Conservation (phyloP, 2,113 vertebrate genomes). For the Anoplopoma fimbria region DNA sequence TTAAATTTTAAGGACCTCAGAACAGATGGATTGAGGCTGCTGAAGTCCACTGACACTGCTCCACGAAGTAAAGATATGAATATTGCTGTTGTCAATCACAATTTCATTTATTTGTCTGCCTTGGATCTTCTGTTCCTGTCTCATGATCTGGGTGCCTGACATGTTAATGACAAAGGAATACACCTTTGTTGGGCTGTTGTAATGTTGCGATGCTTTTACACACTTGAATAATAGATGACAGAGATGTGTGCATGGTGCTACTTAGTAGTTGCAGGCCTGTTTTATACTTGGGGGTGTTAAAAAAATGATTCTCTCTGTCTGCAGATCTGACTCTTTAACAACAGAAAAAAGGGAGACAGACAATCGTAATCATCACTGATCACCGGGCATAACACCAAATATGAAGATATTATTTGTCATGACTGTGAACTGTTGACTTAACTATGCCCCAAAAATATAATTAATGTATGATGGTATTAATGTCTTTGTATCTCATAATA, state of each 20-base stretch:
- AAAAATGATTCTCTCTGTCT: slow-evolving; percentile 16
- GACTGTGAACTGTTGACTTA: slow-evolving; percentile 22
- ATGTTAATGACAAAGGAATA: neutral
- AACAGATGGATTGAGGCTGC: neutral
- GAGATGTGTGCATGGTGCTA: neutral
- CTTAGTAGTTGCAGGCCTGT: neutral
- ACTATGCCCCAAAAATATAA: slow-evolving; percentile 28
- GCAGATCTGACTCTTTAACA: slow-evolving; percentile 12
- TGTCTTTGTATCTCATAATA: slow-evolving; percentile 64
- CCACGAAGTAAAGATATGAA: slow-evolving; percentile 22
- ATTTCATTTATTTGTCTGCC: slow-evolving; percentile 7
- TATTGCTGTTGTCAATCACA: slow-evolving; percentile 42
- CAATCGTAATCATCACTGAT: neutral
- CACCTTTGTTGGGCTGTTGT: neutral
- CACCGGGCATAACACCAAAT: neutral
- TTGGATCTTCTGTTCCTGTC: slow-evolving; percentile 7
- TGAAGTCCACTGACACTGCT: neutral
- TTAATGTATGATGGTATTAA: slow-evolving; percentile 56
- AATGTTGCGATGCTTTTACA: neutral
- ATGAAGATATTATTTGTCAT: slow-evolving; percentile 12
- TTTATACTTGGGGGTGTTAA: slow-evolving; percentile 24
- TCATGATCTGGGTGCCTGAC: slow-evolving; percentile 21
- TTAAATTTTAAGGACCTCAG: slow-evolving; percentile 6
- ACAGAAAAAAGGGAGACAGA: neutral
- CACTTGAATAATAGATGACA: slow-evolving; percentile 32